Evolutionary conservation across 2,797 vertebrate genomes (phyloP).

Genomic region (Cynopterus sphinx): DNA sequence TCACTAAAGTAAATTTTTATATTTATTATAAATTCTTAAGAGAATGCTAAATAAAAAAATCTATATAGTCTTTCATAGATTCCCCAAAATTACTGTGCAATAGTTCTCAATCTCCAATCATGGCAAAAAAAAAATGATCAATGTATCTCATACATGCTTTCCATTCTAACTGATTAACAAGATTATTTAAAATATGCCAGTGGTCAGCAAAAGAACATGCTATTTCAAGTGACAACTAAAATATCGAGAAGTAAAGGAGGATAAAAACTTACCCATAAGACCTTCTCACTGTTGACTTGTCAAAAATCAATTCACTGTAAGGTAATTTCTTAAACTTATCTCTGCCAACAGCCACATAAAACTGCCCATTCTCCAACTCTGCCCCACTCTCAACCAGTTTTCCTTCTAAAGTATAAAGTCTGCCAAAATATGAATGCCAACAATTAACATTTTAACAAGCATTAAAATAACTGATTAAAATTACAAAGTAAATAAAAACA

Average conservation of each 20-base stretch:
- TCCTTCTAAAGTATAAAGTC: constrained; percentile 94
- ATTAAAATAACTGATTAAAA: constrained; percentile 7
- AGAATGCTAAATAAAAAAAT: not conserved
- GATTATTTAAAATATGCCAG: not conserved
- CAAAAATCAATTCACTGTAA: constrained; percentile 92
- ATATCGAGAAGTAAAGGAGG: not conserved
- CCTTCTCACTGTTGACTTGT: constrained; percentile 88
- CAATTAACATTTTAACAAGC: not conserved
- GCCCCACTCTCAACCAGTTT: constrained; percentile 90
- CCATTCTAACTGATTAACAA: not conserved
- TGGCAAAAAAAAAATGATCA: not conserved
- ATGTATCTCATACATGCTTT: not conserved
- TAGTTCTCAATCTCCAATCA: not conserved
- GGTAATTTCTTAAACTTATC: constrained; percentile 95
- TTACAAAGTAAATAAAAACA: not conserved
- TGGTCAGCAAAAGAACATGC: not conserved
- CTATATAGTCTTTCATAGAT: not conserved
- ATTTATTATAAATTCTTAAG: not conserved
- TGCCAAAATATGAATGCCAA: constrained; percentile 79
- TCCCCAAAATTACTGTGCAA: not conserved
- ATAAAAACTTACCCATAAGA: constrained; percentile 88
- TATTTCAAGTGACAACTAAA: not conserved
- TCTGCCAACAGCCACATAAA: constrained; percentile 96
- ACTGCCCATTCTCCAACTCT: constrained; percentile 94
- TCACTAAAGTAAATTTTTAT: not conserved